Conservation (phyloP, 2,113 vertebrate species). For the Nannospalax galili region DNA sequence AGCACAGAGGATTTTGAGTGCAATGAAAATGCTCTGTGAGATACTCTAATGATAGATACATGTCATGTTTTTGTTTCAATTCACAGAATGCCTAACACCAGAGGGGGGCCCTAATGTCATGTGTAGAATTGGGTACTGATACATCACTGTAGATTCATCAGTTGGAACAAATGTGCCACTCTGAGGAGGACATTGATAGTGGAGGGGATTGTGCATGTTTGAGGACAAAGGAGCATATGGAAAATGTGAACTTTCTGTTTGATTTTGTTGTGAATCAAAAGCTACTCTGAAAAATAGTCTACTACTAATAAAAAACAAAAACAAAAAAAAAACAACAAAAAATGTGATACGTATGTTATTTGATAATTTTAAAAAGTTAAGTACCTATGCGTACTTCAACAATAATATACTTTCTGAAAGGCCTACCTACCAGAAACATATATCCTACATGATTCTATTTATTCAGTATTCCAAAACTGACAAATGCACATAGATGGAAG, state of each 20-base stretch:
- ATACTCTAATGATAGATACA: rapidly evolving
- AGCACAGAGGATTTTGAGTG: neutral
- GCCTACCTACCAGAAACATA: neutral
- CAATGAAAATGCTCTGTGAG: neutral
- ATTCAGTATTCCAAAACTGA: neutral
- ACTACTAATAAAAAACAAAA: too few species aligned
- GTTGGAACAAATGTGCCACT: too few species aligned
- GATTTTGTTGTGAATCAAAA: neutral
- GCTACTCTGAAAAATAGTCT: neutral
- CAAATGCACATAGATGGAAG: neutral
- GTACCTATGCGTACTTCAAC: neutral
- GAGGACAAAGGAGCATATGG: neutral
- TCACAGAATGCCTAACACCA: neutral
- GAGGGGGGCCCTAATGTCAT: neutral
- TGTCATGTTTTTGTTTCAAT: neutral
- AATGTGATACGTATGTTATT: too few species aligned
- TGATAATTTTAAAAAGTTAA: neutral
- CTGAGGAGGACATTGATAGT: neutral
- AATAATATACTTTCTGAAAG: neutral
- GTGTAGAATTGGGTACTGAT: neutral
- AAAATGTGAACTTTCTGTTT: neutral
- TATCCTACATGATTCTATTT: neutral
- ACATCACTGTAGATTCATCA: too few species aligned
- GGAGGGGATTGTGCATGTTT: too few species aligned
- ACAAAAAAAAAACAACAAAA: too few species aligned